These are phyloP conservation scores for Clarias laeviceps DNA, from an alignment of 2,797 vertebrate species.

Conservation along the genomic window DNA sequence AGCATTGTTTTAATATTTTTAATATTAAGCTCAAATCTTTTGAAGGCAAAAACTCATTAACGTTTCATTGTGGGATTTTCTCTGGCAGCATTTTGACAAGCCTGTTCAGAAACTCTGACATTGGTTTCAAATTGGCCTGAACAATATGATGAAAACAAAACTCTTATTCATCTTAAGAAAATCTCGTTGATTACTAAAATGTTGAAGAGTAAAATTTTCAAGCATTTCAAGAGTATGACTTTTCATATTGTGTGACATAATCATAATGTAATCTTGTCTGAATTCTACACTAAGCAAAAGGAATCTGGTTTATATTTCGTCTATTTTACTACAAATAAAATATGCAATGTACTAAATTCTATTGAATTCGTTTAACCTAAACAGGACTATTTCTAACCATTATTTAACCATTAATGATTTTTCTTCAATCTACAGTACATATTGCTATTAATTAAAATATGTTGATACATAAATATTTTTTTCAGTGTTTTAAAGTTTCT, in stretches of 20 bases:
- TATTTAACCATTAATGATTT: too few species aligned
- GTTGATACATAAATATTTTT: too few species aligned
- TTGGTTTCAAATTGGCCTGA: background rate
- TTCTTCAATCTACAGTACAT: too few species aligned
- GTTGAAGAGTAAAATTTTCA: too few species aligned
- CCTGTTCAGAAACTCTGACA: background rate
- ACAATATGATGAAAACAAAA: background rate
- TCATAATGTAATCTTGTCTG: background rate
- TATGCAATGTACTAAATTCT: too few species aligned
- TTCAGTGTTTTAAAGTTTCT: too few species aligned
- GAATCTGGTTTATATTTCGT: too few species aligned
- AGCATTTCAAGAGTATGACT: background rate
- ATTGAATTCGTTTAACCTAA: too few species aligned
- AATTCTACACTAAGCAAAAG: background rate
- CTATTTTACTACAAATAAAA: too few species aligned
- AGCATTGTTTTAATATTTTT: conserved; percentile 20
- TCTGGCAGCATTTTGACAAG: background rate
- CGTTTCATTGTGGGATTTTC: conserved; percentile 3
- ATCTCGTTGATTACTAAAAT: background rate
- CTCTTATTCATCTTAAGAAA: background rate
- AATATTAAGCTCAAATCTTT: conserved; percentile 21
- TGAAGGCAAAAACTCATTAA: conserved; percentile 5
- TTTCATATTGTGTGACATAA: background rate
- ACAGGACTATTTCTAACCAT: too few species aligned
- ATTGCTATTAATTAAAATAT: too few species aligned